Conservation (phyloP, 2,113 vertebrate species). For the Petroica traversi region DNA sequence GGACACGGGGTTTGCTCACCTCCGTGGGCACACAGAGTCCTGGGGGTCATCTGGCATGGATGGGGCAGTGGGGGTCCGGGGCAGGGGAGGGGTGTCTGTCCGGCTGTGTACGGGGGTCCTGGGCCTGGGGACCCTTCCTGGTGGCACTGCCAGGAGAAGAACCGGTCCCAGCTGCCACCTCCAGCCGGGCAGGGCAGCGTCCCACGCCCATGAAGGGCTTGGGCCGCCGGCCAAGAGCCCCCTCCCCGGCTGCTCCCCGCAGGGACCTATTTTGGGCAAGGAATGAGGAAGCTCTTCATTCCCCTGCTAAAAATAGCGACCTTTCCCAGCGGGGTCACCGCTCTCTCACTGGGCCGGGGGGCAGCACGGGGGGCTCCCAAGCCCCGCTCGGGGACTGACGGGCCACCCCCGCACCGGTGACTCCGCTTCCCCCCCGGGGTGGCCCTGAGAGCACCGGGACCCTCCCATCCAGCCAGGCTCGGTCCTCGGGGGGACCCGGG, state of each 20-base stretch:
- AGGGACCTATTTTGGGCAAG: conserved; percentile 33
- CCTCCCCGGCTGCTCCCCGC: not conserved
- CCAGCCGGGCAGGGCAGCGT: not conserved
- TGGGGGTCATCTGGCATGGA: fast-evolving
- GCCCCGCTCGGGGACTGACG: not conserved
- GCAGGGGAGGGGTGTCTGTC: not conserved
- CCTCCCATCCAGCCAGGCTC: not conserved
- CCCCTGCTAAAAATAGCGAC: conserved; percentile 52
- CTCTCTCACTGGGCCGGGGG: not conserved
- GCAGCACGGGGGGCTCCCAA: not conserved
- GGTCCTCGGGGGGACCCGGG: not conserved
- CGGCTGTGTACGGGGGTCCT: fast-evolving
- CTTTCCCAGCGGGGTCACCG: not conserved
- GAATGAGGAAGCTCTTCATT: conserved; percentile 49
- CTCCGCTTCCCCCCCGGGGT: not conserved
- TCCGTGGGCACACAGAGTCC: fast-evolving
- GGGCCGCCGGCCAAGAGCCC: not conserved
- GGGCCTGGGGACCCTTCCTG: not conserved
- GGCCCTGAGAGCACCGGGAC: not conserved
- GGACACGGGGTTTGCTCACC: not conserved
- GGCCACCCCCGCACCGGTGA: fast-evolving
- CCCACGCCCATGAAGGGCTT: not conserved
- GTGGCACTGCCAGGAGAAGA: not conserved
- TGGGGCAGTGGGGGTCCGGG: not conserved
- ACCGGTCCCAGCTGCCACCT: not conserved